Evolutionary conservation across 2,888 invertebrate species (phyloP).

Genomic region (Tromatobia lineatoria): DNA sequence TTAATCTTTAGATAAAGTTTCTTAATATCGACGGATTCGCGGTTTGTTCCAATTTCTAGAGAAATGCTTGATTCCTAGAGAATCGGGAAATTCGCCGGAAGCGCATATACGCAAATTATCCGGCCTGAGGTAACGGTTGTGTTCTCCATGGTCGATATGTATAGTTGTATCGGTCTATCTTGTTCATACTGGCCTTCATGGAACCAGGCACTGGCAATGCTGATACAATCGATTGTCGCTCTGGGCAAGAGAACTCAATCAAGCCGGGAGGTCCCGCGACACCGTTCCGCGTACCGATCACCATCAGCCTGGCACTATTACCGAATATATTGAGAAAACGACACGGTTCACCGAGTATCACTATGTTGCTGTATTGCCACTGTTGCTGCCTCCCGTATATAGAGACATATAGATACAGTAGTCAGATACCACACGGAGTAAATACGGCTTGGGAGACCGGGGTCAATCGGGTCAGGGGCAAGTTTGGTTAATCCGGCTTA

Average conservation of each 20-base stretch:
- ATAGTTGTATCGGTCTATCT: constrained; percentile 4
- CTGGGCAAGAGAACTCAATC: constrained; percentile 66
- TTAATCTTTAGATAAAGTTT: background rate
- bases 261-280: constrained; percentile 48
- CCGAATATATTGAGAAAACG: constrained; percentile 37
- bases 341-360: constrained; percentile 6
- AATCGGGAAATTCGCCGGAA: constrained; percentile 3
- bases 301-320: constrained; percentile 35
- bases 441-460: background rate
- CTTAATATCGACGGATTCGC: constrained; percentile 33
- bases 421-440: background rate
- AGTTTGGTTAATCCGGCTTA: too few species aligned
- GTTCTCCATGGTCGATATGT: constrained; percentile 16
- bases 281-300: constrained; percentile 53
- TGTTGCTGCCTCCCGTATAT: background rate
- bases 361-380: background rate
- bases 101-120: constrained; percentile 36
- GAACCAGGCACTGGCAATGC: constrained; percentile 31
- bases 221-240: constrained; percentile 66
- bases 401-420: background rate
- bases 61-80: background rate
- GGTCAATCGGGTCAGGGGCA: too few species aligned
- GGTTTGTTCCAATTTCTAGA: background rate
- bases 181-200: background rate
- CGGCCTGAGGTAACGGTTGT: constrained; percentile 22